These are phyloP conservation scores for Campoplex capitator DNA, from an alignment of 2,888 invertebrate species.

Conservation along the genomic window DNA sequence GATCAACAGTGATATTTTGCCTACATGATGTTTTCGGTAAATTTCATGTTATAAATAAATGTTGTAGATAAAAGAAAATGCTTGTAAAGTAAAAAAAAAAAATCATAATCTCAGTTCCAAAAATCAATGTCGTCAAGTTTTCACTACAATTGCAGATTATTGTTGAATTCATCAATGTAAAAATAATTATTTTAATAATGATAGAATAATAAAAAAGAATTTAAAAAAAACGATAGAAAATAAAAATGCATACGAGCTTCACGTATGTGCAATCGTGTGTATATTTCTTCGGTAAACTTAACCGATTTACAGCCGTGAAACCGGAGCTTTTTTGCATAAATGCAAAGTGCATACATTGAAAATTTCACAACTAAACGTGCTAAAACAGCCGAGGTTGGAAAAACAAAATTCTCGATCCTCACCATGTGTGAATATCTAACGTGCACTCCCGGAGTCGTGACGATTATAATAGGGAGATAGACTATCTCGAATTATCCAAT, in stretches of 20 bases:
- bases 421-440: not conserved
- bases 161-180: not conserved
- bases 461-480: conserved; percentile 23
- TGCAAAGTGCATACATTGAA: conserved; percentile 16
- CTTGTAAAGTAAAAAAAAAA: too few relatives aligned
- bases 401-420: conserved; percentile 15
- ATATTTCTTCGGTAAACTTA: conserved; percentile 49
- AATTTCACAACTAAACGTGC: conserved; percentile 35
- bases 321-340: conserved; percentile 11
- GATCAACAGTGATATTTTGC: not conserved
- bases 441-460: conserved; percentile 22
- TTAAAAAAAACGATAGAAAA: not conserved
- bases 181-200: too few relatives aligned
- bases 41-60: too few relatives aligned
- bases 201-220: too few relatives aligned
- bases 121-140: too few relatives aligned
- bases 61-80: too few relatives aligned
- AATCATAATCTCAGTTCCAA: too few relatives aligned
- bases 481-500: conserved; percentile 29
- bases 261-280: conserved; percentile 6
- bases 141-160: not conserved
- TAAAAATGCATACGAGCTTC: not conserved
- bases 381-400: conserved; percentile 10
- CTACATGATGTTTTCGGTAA: too few relatives aligned
- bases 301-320: conserved; percentile 48